These are phyloP conservation scores for Callyntrura guangdongensis DNA, from an alignment of 2,888 invertebrate genomes.

Conservation along the genomic window DNA sequence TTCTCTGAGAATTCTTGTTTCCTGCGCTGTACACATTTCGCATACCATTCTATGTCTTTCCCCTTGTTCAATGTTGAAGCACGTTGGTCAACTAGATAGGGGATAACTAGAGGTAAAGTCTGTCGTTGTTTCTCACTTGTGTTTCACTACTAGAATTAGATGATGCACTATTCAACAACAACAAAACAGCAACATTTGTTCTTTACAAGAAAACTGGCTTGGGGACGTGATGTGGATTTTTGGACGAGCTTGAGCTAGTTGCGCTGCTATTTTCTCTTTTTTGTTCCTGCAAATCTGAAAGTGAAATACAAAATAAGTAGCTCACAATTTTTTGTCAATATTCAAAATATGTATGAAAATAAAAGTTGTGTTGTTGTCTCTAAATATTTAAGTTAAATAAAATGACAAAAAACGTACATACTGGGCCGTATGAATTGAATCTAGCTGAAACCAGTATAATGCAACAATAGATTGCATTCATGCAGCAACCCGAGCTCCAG, in stretches of 20 bases:
- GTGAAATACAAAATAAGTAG: no score
- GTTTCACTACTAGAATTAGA: not conserved
- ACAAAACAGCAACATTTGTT: not conserved
- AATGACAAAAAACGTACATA: not conserved
- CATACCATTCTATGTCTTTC: slow-evolving; percentile 59
- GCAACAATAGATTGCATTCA: no score
- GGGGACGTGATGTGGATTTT: no score
- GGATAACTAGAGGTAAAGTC: not conserved
- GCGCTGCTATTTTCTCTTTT: no score
- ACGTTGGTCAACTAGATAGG: not conserved
- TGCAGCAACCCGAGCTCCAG: no score
- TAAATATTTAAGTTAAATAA: not conserved
- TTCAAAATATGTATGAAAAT: no score
- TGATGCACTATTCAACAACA: not conserved
- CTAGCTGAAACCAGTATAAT: no score
- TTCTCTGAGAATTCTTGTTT: slow-evolving; percentile 6
- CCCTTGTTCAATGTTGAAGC: not conserved
- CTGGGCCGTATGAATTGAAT: no score
- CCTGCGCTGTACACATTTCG: slow-evolving; percentile 14
- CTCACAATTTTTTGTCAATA: no score
- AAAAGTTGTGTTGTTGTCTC: not conserved
- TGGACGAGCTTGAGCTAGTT: no score
- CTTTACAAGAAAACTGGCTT: no score
- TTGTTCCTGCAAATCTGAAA: no score
- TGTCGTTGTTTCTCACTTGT: not conserved